Percentiles rank a stretch among this genome's conserved stretches.
Conservation (phyloP, 1,140 invertebrate species). For the Lordiphosa stackelbergi region DNA sequence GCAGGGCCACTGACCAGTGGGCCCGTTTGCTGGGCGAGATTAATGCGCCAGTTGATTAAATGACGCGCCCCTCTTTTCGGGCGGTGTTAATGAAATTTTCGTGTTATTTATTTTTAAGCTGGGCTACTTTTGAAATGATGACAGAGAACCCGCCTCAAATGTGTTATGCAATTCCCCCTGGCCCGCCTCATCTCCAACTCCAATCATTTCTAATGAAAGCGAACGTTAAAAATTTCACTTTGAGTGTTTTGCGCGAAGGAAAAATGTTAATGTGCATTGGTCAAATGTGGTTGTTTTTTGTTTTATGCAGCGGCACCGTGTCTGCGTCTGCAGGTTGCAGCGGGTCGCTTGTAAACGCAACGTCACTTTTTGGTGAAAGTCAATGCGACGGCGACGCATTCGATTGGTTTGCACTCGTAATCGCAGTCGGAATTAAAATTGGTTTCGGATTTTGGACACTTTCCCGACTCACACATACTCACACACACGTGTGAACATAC, state of each 20-base stretch:
- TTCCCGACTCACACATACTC: conserved; percentile 34
- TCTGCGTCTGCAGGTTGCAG: conserved; percentile 56
- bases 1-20: conserved; percentile 8
- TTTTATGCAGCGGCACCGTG: conserved; percentile 21
- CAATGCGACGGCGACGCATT: conserved; percentile 13
- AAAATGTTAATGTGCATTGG: conserved; percentile 64
- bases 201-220: conserved; percentile 69
- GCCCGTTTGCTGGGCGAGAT: conserved; percentile 30
- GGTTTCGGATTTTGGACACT: conserved; percentile 49
- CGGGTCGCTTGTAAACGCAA: conserved; percentile 43
- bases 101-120: conserved; percentile 47
- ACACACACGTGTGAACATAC: conserved; percentile 38
- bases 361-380: conserved; percentile 71
- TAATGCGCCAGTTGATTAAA: conserved; percentile 38
- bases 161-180: conserved; percentile 39
- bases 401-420: conserved; percentile 34
- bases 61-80: conserved; percentile 9
- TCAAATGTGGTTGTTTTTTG: conserved; percentile 56
- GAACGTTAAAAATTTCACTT: conserved; percentile 68
- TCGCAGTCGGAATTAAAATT: conserved; percentile 53
- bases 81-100: conserved; percentile 60
- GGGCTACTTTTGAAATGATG: conserved; percentile 32
- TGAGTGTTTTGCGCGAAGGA: conserved; percentile 24
- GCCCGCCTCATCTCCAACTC: conserved; percentile 14
- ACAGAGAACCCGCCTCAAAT: conserved; percentile 47